phyloP scores from a whole-genome alignment of 2,113 vertebrate species.

The Myiagra hebetior region DNA sequence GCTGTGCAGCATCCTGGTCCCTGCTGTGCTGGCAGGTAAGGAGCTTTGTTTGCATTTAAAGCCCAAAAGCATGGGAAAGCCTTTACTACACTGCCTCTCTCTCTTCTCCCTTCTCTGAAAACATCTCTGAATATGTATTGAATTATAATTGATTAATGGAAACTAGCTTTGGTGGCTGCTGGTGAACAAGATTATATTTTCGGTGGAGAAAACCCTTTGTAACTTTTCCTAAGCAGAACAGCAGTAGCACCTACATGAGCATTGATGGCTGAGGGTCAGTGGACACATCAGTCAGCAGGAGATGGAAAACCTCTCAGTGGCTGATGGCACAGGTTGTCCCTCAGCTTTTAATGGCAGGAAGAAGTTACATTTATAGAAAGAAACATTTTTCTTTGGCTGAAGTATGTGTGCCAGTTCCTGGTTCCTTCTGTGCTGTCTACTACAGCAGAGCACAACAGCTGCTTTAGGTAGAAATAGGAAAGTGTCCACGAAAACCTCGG shows the following conservation, averaged over 20 bases:
- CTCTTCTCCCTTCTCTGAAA: neutral
- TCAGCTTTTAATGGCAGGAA: neutral
- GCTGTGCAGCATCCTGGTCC: slow-evolving; percentile 50
- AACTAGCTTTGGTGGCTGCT: neutral
- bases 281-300: neutral
- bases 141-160: neutral
- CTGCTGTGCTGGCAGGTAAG: slow-evolving; percentile 75
- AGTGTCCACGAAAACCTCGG: fast-evolving
- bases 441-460: neutral
- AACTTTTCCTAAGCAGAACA: neutral
- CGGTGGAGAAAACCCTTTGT: neutral
- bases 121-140: neutral
- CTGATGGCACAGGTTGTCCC: neutral
- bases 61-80: neutral
- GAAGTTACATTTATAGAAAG: neutral
- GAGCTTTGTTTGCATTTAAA: neutral
- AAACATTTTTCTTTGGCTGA: neutral
- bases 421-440: neutral
- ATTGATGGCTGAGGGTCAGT: fast-evolving
- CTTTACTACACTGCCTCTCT: neutral
- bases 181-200: neutral
- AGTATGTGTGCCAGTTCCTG: neutral
- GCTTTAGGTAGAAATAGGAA: neutral
- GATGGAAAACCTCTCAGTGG: neutral
- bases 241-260: fast-evolving